Evolutionary conservation across 2,113 vertebrate species (phyloP).

Genomic region (Pterocles orientalis): DNA sequence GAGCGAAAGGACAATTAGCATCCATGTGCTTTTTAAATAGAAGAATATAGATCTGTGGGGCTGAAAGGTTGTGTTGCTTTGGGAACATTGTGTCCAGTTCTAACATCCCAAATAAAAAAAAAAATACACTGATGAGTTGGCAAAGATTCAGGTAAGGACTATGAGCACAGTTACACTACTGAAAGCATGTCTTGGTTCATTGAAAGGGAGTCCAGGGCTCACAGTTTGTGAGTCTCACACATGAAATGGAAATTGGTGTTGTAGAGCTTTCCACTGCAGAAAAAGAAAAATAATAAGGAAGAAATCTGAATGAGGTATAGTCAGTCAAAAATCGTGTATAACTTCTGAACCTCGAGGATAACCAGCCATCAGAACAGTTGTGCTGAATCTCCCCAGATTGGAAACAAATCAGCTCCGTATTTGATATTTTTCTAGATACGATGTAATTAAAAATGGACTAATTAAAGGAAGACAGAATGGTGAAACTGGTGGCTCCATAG

Average conservation of each 20-base stretch:
- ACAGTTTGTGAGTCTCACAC: neutral
- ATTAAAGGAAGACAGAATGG: neutral
- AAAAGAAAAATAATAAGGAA: neutral
- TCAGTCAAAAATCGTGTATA: fast-evolving
- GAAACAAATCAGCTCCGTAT: neutral
- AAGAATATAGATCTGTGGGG: neutral
- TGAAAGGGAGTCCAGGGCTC: neutral
- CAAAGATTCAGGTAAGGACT: neutral
- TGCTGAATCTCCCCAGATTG: neutral
- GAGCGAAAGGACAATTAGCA: neutral
- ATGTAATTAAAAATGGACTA: neutral
- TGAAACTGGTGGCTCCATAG: neutral
- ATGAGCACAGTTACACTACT: too few relatives aligned
- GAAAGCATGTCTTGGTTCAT: neutral
- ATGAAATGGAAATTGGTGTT: neutral
- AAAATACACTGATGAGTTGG: neutral
- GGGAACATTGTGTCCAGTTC: neutral
- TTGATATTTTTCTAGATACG: neutral
- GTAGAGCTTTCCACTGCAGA: neutral
- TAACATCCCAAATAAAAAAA: neutral
- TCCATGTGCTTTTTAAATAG: neutral
- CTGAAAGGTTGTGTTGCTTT: neutral
- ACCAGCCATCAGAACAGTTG: too few relatives aligned
- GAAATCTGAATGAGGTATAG: neutral
- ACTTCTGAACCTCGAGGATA: neutral